Evolutionary conservation across 1,140 invertebrate species (phyloP).

Genomic region (Holotrichia oblita): DNA sequence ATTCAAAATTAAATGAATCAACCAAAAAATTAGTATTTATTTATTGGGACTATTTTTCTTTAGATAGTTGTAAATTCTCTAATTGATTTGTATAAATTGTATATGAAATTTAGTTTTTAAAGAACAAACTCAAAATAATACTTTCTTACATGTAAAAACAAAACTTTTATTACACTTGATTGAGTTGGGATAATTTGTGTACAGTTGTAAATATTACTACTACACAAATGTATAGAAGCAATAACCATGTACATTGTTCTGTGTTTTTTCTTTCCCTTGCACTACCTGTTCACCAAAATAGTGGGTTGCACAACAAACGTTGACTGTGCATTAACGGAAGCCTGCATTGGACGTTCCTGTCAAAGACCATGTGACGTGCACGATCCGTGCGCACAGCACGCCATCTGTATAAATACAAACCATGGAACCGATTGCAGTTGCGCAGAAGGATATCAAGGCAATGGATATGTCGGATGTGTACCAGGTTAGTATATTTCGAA

Average conservation of each 20-base stretch:
- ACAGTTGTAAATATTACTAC: slow-evolving; percentile 45
- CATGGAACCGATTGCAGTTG: slow-evolving; percentile 87
- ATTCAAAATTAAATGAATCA: no score
- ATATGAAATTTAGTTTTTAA: no score
- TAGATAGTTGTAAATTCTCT: no score
- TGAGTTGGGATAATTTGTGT: background rate
- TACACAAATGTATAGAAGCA: slow-evolving; percentile 40
- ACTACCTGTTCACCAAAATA: slow-evolving; percentile 59
- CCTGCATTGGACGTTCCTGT: slow-evolving; percentile 82
- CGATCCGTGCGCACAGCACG: slow-evolving; percentile 84
- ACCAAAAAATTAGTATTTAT: no score
- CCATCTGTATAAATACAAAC: slow-evolving; percentile 88
- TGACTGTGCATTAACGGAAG: slow-evolving; percentile 82
- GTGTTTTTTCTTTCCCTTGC: slow-evolving; percentile 60
- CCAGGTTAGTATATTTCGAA: slow-evolving; percentile 67
- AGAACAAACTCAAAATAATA: background rate
- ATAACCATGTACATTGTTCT: slow-evolving; percentile 42
- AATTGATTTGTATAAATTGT: no score
- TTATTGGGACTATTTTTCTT: no score
- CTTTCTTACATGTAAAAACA: background rate
- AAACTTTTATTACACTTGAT: slow-evolving; percentile 1
- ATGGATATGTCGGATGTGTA: slow-evolving; percentile 81
- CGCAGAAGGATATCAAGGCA: slow-evolving; percentile 84
- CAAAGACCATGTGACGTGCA: slow-evolving; percentile 83
- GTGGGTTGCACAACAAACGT: slow-evolving; percentile 83